These are phyloP conservation scores for Lophochroa leadbeateri DNA, from an alignment of 2,113 vertebrate species.

Conservation along the genomic window DNA sequence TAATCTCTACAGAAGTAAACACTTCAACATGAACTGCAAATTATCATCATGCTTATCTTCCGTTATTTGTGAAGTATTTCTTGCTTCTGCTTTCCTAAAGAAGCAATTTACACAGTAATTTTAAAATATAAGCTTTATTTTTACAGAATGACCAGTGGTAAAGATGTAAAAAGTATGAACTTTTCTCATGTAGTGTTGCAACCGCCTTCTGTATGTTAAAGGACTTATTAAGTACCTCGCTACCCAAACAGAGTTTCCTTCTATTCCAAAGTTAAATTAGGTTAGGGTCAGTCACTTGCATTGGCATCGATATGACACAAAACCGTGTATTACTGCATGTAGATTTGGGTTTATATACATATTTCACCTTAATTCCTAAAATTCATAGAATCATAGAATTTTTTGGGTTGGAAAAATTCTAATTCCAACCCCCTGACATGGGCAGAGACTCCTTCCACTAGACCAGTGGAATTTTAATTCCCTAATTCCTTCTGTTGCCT, in stretches of 20 bases:
- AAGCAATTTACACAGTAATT: neutral
- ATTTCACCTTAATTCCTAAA: neutral
- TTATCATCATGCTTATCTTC: neutral
- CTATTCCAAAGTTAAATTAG: neutral
- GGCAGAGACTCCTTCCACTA: neutral
- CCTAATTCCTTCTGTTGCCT: neutral
- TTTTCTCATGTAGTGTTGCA: neutral
- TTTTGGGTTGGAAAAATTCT: neutral
- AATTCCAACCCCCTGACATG: neutral
- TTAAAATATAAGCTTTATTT: neutral
- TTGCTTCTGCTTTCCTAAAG: neutral
- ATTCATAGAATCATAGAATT: neutral
- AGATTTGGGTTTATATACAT: neutral
- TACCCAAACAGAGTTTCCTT: neutral
- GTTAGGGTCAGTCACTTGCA: neutral
- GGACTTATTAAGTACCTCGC: neutral
- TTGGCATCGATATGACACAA: neutral
- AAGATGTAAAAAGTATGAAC: neutral
- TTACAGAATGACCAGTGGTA: neutral
- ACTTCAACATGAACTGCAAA: neutral
- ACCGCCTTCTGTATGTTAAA: neutral
- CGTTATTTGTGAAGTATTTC: neutral
- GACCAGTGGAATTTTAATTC: neutral
- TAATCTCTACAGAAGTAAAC: slow-evolving; percentile 15
- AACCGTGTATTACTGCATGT: neutral